phyloP scores from a whole-genome alignment of 1,140 invertebrate species.

The Heliothis virescens region DNA sequence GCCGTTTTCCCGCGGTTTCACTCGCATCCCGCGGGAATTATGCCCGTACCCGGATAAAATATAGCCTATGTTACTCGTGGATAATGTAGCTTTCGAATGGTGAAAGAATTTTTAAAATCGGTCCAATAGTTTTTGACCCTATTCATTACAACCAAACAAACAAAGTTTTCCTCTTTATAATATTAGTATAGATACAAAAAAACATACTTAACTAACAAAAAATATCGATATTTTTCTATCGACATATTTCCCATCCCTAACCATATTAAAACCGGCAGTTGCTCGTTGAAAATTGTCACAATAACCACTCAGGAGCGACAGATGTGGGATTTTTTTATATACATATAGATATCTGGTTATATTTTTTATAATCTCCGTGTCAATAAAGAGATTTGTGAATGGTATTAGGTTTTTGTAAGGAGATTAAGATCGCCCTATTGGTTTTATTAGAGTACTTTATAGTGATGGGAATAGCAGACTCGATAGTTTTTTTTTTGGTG shows the following conservation, averaged over 20 bases:
- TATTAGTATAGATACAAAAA: too few species aligned
- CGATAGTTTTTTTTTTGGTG: background rate
- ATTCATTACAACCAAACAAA: too few species aligned
- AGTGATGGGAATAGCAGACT: background rate
- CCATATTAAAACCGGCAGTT: background rate
- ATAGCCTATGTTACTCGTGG: too few species aligned
- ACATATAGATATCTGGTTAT: constrained; percentile 14
- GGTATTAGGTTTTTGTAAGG: background rate
- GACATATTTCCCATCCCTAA: background rate
- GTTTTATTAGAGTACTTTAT: background rate
- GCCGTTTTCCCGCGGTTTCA: too few species aligned
- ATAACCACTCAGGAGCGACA: constrained; percentile 33
- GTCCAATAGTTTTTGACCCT: too few species aligned
- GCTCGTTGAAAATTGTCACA: constrained; percentile 31
- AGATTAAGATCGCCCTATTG: constrained; percentile 15
- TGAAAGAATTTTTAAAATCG: too few species aligned
- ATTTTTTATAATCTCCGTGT: constrained; percentile 1
- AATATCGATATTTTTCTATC: background rate
- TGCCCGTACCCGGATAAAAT: too few species aligned
- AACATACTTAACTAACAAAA: too few species aligned
- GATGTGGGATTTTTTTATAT: constrained; percentile 21
- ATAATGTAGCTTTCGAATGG: too few species aligned
- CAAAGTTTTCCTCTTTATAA: too few species aligned
- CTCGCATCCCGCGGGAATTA: too few species aligned
- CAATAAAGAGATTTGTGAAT: constrained; percentile 2